Percentiles rank a stretch among this genome's conserved stretches.
Conservation (phyloP, 2,797 vertebrate species). For the Myotis vivesi region DNA sequence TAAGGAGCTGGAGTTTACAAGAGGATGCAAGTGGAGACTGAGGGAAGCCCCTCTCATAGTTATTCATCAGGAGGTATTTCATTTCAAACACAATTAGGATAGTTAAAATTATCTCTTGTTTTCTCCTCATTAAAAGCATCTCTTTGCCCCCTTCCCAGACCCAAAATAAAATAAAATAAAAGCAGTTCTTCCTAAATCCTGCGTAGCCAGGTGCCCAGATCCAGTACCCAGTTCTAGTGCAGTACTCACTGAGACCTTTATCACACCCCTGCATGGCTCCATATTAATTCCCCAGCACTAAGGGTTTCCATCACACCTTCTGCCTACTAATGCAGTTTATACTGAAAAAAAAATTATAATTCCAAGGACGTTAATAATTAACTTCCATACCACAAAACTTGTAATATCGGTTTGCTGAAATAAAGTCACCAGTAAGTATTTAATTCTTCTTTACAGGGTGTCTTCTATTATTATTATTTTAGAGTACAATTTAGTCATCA, state of each 20-base stretch:
- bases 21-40: background rate
- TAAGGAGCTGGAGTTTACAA: background rate
- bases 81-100: background rate
- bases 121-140: background rate
- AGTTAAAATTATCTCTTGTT: background rate
- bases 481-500: constrained; percentile 83
- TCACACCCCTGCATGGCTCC: background rate
- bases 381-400: constrained; percentile 77
- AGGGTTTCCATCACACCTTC: constrained; percentile 50
- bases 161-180: background rate
- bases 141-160: background rate
- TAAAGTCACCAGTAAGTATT: constrained; percentile 77
- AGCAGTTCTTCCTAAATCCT: background rate
- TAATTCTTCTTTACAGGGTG: constrained; percentile 81
- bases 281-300: background rate
- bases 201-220: background rate
- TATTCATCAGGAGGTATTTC: background rate
- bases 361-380: constrained; percentile 83
- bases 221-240: too few relatives aligned
- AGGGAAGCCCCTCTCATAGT: background rate
- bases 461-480: constrained; percentile 83
- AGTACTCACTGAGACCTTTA: background rate
- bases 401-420: constrained; percentile 83
- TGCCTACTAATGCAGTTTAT: constrained; percentile 54
- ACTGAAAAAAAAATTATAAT: constrained; percentile 39